phyloP scores from a whole-genome alignment of 23 tunicate species.

The Ciona savignyi region DNA sequence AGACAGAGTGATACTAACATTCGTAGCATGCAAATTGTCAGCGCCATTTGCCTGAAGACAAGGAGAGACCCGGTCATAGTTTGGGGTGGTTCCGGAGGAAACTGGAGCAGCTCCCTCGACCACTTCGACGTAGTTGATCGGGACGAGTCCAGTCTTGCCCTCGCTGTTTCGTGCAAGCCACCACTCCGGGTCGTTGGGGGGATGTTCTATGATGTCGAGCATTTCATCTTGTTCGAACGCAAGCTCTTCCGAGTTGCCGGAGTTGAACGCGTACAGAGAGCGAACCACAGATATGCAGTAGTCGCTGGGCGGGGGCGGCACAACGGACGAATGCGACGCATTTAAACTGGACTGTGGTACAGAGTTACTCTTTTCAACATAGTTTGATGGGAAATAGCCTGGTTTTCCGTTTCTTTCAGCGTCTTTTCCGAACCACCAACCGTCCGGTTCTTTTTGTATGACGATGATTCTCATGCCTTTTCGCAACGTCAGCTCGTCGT shows the following conservation, averaged over 20 bases:
- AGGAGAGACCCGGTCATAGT: conserved; percentile 52
- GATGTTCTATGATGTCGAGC: conserved; percentile 75
- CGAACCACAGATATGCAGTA: conserved; percentile 46
- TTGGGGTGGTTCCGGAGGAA: not conserved
- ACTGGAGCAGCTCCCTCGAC: conserved; percentile 32
- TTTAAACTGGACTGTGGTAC: not conserved
- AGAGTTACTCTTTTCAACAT: conserved; percentile 37
- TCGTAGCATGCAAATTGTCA: no score
- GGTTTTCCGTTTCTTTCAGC: conserved; percentile 31
- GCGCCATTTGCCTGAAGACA: not conserved
- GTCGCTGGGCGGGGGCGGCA: conserved; percentile 3
- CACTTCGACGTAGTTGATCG: conserved; percentile 73
- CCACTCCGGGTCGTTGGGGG: conserved; percentile 84
- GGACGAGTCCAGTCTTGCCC: conserved; percentile 58
- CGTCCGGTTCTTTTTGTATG: conserved; percentile 60
- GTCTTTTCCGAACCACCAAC: conserved; percentile 88
- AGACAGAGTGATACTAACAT: no score
- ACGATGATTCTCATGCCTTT: conserved; percentile 73
- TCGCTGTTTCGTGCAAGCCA: conserved; percentile 53
- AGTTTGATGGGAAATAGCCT: conserved; percentile 92
- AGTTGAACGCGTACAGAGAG: conserved; percentile 65
- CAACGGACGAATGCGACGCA: not conserved
- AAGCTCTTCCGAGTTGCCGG: conserved; percentile 75
- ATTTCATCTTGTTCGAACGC: conserved; percentile 70
- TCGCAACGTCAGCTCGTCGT: conserved; percentile 51